Evolutionary conservation across 1,140 invertebrate genomes (phyloP), one percentile per base, ranked within the genome.

Genomic region (Eriocheir sinensis): DNA sequence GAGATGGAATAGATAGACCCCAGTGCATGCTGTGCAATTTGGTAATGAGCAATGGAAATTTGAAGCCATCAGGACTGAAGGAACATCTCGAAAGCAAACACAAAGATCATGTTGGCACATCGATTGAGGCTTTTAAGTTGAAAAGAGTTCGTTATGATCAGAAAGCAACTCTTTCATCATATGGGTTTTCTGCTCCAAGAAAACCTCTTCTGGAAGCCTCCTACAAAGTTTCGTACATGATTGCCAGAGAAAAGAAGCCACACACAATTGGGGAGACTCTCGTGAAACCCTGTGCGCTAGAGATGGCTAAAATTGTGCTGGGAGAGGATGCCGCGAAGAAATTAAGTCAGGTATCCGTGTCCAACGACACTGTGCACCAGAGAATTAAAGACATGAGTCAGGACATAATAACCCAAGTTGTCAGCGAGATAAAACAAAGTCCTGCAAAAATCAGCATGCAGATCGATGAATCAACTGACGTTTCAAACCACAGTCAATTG

Each of bases 231-330:
- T 89, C 93, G 44, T 95, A 95, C 89, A 93, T 81, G n/a, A 96
- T 96, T 94, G 95, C 95, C 8, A 96, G 89, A 95, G 89, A 95
- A 60, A 96, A 86, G 92, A 96, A 96, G 89, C 95, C 96, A 92
- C 90, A 95, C 96, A 96, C n/a, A n/a, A n/a, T 91, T 94, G 91
- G 27, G 95, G 96, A 93, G 89, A 79, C 32, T 88, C 96, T 36
- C n/a, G n/a, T 27, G 95, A 6, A 94, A 94, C 38, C 93, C 93
- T n/a, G 27, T n/a, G n/a, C n/a, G n/a, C 44, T n/a, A 53, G 40
- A 94, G 17, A 89, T 89, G 93, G 91, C 93, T 53, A 95, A 85
- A 93, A 91, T 95, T 83, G 95, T 96, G 90, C 32, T 96, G 85
- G 91, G 85, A 44, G 89, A 93, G 85, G 53, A 83, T 79, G 53